Conservation (phyloP, 2,113 vertebrate species). For the Euleptes europaea region DNA sequence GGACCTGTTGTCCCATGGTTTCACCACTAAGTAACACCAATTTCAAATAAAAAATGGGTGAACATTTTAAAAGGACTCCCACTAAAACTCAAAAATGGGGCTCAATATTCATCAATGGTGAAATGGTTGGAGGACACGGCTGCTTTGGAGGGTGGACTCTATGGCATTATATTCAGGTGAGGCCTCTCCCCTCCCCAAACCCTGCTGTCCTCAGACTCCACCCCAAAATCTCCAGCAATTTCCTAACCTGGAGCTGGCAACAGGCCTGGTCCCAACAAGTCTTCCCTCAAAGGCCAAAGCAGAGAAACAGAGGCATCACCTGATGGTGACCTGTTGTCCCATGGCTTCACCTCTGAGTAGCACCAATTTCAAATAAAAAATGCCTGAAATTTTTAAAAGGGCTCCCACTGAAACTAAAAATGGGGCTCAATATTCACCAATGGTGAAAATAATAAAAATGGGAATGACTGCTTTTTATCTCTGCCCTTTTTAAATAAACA, state of each 20-base stretch:
- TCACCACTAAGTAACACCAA: background rate
- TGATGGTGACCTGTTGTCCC: too few relatives aligned
- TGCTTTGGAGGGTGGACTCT: too few relatives aligned
- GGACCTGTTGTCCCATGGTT: background rate
- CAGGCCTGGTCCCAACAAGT: too few relatives aligned
- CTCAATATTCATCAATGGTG: background rate
- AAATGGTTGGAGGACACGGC: background rate
- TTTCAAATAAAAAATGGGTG: background rate
- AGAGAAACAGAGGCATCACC: background rate
- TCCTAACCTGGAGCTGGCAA: too few relatives aligned
- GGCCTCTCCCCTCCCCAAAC: too few relatives aligned
- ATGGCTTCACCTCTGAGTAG: background rate
- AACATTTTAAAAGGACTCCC: background rate
- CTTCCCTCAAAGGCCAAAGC: too few relatives aligned
- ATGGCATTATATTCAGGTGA: too few relatives aligned
- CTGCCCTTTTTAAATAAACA: background rate
- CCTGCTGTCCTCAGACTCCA: too few relatives aligned
- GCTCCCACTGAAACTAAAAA: background rate
- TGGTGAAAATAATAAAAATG: background rate
- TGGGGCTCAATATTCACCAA: background rate
- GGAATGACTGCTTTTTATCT: background rate
- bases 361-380: background rate
- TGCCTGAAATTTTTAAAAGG: background rate
- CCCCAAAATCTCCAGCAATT: too few relatives aligned
- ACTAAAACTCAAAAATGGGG: background rate